Conservation (phyloP, 1,140 invertebrate genomes). For the Hycleus cichorii region DNA sequence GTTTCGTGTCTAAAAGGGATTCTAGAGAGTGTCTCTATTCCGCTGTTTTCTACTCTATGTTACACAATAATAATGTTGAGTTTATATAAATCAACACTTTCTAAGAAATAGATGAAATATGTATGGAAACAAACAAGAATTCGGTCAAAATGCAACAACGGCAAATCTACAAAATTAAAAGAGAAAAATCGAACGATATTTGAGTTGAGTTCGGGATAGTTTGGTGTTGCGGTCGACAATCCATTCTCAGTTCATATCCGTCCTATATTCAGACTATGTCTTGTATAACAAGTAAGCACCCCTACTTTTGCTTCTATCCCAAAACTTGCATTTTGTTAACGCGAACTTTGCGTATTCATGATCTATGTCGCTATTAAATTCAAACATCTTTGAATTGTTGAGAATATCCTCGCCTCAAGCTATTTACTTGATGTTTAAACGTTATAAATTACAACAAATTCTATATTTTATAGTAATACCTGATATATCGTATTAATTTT, state of each 20-base stretch:
- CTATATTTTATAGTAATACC: no score
- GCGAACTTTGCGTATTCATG: slow-evolving; percentile 38
- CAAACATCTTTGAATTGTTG: slow-evolving; percentile 42
- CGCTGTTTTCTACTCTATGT: no score
- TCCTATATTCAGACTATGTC: neutral
- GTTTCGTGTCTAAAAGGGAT: slow-evolving; percentile 34
- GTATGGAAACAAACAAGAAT: no score
- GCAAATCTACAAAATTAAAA: no score
- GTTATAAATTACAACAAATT: no score
- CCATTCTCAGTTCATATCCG: slow-evolving; percentile 34
- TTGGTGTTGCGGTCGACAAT: slow-evolving; percentile 34
- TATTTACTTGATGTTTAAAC: slow-evolving; percentile 14
- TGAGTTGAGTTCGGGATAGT: slow-evolving; percentile 26
- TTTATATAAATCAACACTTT: neutral
- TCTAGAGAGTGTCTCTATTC: no score
- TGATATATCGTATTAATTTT: no score
- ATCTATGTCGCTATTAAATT: slow-evolving; percentile 43
- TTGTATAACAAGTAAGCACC: neutral
- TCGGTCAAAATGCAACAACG: no score
- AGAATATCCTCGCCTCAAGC: slow-evolving; percentile 37
- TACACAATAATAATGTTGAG: no score
- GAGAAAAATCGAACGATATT: no score
- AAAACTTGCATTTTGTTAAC: slow-evolving; percentile 38
- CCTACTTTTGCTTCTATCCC: neutral
- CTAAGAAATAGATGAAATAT: no score